Percentiles rank a stretch among this genome's conserved stretches.
phyloP scores from a whole-genome alignment of 2,888 invertebrate genomes.

The Hyposoter dolosus region DNA sequence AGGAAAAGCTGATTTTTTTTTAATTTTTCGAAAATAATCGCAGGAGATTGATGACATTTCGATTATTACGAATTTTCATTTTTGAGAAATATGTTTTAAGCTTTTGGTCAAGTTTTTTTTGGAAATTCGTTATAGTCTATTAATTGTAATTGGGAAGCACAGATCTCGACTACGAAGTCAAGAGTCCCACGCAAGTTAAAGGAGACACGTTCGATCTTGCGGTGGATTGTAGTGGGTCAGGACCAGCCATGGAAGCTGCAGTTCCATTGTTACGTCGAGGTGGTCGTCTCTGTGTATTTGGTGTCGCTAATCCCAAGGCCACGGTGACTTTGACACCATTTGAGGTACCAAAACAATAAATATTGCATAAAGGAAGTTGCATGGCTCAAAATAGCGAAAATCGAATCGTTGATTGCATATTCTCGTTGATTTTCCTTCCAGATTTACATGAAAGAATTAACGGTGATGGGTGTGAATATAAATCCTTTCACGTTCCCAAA shows the following conservation, averaged over 20 bases:
- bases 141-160: slow-evolving; percentile 42
- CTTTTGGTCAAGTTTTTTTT: neutral
- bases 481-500: slow-evolving; percentile 90
- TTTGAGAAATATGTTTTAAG: neutral
- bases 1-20: neutral
- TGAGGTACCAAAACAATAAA: slow-evolving; percentile 72
- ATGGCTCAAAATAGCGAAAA: neutral
- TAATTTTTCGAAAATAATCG: neutral
- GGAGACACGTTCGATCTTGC: slow-evolving; percentile 88
- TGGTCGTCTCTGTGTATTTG: slow-evolving; percentile 90
- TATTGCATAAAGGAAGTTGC: neutral
- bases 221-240: slow-evolving; percentile 91
- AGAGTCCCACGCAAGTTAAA: slow-evolving; percentile 87
- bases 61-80: neutral
- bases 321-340: slow-evolving; percentile 83
- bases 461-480: slow-evolving; percentile 88
- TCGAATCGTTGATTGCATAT: neutral
- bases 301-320: slow-evolving; percentile 87
- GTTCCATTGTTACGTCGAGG: slow-evolving; percentile 87
- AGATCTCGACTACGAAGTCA: slow-evolving; percentile 88
- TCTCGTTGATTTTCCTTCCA: slow-evolving; percentile 83
- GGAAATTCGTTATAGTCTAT: neutral
- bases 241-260: slow-evolving; percentile 89
- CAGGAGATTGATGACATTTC: neutral
- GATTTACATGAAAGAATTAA: slow-evolving; percentile 88